Base-by-base conservation (phyloP, 2,888 invertebrate genomes). In the Octonoba sinensis region DNA sequence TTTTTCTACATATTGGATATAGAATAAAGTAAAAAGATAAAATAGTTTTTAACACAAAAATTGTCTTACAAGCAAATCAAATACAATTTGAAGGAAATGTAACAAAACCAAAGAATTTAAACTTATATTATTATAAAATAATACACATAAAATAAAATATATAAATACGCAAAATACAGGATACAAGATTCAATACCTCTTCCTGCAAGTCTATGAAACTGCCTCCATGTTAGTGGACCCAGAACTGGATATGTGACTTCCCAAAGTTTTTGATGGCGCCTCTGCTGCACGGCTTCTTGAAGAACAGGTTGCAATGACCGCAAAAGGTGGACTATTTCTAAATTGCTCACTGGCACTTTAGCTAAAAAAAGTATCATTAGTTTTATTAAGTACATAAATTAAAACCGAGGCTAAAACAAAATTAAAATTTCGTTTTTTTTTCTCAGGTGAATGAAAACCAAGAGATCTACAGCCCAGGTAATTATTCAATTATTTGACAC, bases 161-260 rank as follows among this genome's bases (percentile, higher is more conserved):
- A n/a, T n/a, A n/a, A n/a, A n/a, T n/a, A n/a, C n/a, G n/a, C n/a
- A n/a, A n/a, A n/a, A n/a, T n/a, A 36, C 11, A 36, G 8, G 8
- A 3, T 36, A 36, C 36, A 36, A 36, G 36, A 36, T 36, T 36
- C 36, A 36, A 60, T 83, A 90, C 91, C 96, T 88, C 97, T 91
- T 12, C 97, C 97, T 56, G 97, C 97, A 83, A 98, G 91, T 82
- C 96, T 92, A 91, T 97, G 98, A 90, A 99, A 98, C 89, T 98
- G 96, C 72, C 97, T 92, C 99, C 99, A 99, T 1, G 99, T 99
- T 16, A 99, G 92, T 46, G 99, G 99, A 0, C 99, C 99, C 85
- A 95, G 94, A 57, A 99, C 96, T 0, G 93, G 94, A 86, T 94
- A 93, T 0, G 94, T 94, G 72, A 96, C 95, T 89, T 98, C 97